phyloP scores from a whole-genome alignment of 1,140 invertebrate genomes.

The Drosophila yakuba region DNA sequence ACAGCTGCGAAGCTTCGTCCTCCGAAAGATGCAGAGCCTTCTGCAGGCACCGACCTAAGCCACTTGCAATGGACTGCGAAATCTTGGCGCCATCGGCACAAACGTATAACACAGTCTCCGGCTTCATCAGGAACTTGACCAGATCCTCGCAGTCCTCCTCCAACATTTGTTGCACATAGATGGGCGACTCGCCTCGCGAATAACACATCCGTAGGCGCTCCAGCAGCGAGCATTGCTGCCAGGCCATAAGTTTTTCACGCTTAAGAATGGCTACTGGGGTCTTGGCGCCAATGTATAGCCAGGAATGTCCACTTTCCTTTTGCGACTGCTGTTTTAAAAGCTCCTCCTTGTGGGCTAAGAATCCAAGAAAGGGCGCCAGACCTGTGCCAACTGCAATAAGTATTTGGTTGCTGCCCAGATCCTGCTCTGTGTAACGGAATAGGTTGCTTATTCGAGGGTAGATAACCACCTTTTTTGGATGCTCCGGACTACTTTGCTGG shows the following conservation, averaged over 20 bases:
- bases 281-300: constrained; percentile 92
- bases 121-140: constrained; percentile 86
- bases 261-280: constrained; percentile 86
- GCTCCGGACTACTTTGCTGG: constrained; percentile 34
- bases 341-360: constrained; percentile 86
- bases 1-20: constrained; percentile 79
- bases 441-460: constrained; percentile 88
- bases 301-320: constrained; percentile 84
- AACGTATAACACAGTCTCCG: constrained; percentile 87
- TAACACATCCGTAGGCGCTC: constrained; percentile 87
- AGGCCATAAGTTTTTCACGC: constrained; percentile 63
- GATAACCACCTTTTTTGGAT: constrained; percentile 84
- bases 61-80: constrained; percentile 88
- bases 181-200: constrained; percentile 85
- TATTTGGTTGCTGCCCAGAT: constrained; percentile 87
- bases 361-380: constrained; percentile 91
- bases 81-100: constrained; percentile 92
- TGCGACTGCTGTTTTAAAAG: constrained; percentile 21
- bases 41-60: constrained; percentile 86
- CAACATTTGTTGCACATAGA: constrained; percentile 89
- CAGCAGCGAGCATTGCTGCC: constrained; percentile 85
- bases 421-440: constrained; percentile 86
- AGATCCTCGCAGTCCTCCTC: constrained; percentile 86
- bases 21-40: constrained; percentile 80
- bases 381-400: constrained; percentile 94